Conservation (phyloP, 30 jellyfish, hydroid and myxozoan genomes). For the Rhopilema esculentum region DNA sequence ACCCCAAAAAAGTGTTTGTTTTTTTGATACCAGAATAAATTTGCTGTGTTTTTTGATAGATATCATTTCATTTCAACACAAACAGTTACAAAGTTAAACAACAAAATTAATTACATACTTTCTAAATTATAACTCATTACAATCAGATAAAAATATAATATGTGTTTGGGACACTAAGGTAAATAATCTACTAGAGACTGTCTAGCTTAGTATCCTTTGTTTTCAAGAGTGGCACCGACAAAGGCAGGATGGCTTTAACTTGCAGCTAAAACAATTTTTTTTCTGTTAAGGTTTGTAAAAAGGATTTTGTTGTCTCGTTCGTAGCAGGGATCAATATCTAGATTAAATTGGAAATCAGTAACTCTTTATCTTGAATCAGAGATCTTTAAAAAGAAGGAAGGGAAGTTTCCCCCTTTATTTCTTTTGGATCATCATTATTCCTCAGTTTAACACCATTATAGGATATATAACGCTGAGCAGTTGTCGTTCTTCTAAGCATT, state of each 20-base stretch:
- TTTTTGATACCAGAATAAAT: too few relatives aligned
- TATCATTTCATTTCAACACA: constrained; percentile 11
- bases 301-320: too few relatives aligned
- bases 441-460: background rate
- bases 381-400: background rate
- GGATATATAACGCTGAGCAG: background rate
- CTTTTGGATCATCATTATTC: background rate
- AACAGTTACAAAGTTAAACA: constrained; percentile 5
- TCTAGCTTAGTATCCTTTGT: background rate
- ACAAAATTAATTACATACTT: background rate
- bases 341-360: too few relatives aligned
- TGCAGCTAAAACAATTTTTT: constrained; percentile 6
- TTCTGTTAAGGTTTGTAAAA: too few relatives aligned
- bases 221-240: constrained; percentile 1
- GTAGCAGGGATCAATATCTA: too few relatives aligned
- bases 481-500: background rate
- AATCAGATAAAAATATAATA: background rate
- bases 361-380: too few relatives aligned
- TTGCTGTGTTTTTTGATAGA: too few relatives aligned
- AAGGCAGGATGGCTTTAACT: constrained; percentile 14
- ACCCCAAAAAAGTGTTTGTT: too few relatives aligned
- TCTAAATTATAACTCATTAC: background rate
- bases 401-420: background rate
- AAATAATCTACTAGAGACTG: background rate
- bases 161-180: constrained; percentile 9